Evolutionary conservation across 1,140 invertebrate genomes (phyloP).

Genomic region (Leptoteleia sp.): DNA sequence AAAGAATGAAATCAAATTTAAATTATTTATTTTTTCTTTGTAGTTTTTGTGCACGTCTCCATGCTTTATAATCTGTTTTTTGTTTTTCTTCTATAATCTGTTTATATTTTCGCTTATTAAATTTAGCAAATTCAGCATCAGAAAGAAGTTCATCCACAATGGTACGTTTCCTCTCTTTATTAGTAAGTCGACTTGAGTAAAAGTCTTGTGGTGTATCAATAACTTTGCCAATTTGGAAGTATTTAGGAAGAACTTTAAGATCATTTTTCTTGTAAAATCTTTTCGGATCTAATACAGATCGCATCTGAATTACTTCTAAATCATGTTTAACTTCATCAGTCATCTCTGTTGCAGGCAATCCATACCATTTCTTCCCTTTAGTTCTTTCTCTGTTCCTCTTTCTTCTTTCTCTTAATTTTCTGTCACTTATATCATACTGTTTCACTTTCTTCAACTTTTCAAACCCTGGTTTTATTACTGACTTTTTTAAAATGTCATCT

Average conservation of each 20-base stretch:
- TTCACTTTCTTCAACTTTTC: slow-evolving; percentile 85
- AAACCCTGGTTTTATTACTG: slow-evolving; percentile 85
- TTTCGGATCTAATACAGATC: slow-evolving; percentile 94
- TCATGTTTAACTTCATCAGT: slow-evolving; percentile 94
- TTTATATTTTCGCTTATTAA: slow-evolving; percentile 91
- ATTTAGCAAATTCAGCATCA: slow-evolving; percentile 93
- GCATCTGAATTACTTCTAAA: slow-evolving; percentile 93
- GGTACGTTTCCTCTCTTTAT: slow-evolving; percentile 92
- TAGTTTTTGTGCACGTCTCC: slow-evolving; percentile 22
- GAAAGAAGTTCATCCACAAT: slow-evolving; percentile 95
- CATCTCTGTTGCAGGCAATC: slow-evolving; percentile 92
- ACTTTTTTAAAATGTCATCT: slow-evolving; percentile 83
- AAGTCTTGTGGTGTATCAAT: slow-evolving; percentile 87
- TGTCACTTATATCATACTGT: slow-evolving; percentile 83
- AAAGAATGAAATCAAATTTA: too few species aligned
- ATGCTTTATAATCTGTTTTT: slow-evolving; percentile 76
- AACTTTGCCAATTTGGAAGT: slow-evolving; percentile 91
- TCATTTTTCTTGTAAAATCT: slow-evolving; percentile 97
- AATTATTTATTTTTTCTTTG: slow-evolving; percentile 40
- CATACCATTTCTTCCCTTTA: slow-evolving; percentile 93
- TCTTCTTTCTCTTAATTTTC: slow-evolving; percentile 82
- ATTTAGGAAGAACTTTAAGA: slow-evolving; percentile 92
- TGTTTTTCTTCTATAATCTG: slow-evolving; percentile 88
- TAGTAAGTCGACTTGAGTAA: slow-evolving; percentile 89
- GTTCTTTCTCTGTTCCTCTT: slow-evolving; percentile 87